A percentile compares a stretch with the other conserved stretches of the same genome.
Conservation (phyloP, 2,113 vertebrate genomes). For the Aleadryas rufinucha region DNA sequence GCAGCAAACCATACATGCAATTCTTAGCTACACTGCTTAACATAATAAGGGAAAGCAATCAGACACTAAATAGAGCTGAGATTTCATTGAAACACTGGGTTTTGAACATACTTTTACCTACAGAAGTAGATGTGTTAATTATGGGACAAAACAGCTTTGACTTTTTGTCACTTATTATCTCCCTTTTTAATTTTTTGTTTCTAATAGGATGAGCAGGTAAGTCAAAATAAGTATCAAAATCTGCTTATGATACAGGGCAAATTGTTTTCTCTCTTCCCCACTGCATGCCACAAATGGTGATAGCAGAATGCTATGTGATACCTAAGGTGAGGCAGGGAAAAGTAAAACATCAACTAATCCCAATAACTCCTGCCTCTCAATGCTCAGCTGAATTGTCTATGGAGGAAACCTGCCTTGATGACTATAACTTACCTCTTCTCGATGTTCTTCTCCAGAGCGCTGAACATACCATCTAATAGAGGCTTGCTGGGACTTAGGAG, state of each 20-base stretch:
- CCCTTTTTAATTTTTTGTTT: background rate
- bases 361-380: slow-evolving; percentile 13
- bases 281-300: background rate
- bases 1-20: background rate
- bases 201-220: background rate
- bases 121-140: background rate
- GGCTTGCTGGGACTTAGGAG: slow-evolving; percentile 95
- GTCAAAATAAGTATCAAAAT: background rate
- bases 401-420: slow-evolving; percentile 1
- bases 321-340: slow-evolving; percentile 29
- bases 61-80: background rate
- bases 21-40: background rate
- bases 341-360: background rate
- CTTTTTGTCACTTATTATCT: background rate
- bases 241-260: background rate
- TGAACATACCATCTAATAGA: slow-evolving; percentile 91
- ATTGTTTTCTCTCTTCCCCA: background rate
- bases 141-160: background rate
- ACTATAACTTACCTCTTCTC: slow-evolving; percentile 85
- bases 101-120: background rate
- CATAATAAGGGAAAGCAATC: background rate
- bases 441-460: slow-evolving; percentile 82
- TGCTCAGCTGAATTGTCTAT: background rate
- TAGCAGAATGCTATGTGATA: slow-evolving; percentile 7
- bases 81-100: background rate